Conservation (phyloP, 2,113 vertebrate species). For the Lutjanus erythropterus region DNA sequence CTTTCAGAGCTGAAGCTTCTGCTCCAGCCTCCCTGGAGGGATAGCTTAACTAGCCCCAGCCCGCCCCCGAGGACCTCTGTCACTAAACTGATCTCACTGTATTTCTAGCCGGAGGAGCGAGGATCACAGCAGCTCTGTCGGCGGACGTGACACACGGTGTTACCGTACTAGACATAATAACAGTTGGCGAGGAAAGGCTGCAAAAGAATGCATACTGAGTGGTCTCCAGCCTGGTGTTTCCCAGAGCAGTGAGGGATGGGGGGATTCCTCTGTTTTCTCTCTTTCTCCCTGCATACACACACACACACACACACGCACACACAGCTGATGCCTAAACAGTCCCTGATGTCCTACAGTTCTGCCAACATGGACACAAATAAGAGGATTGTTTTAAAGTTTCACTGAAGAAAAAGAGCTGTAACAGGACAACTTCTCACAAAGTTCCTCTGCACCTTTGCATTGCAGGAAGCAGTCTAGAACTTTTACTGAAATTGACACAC, state of each 20-base stretch:
- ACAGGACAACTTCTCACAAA: neutral
- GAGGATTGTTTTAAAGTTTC: neutral
- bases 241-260: constrained; percentile 19
- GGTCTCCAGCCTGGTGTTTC: constrained; percentile 41
- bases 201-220: constrained; percentile 27
- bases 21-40: neutral
- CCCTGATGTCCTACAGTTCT: constrained; percentile 31
- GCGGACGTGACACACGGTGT: constrained; percentile 6
- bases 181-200: constrained; percentile 10
- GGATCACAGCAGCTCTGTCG: neutral
- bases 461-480: neutral
- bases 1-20: constrained; percentile 15
- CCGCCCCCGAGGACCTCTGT: neutral
- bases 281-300: neutral
- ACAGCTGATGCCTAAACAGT: constrained; percentile 46
- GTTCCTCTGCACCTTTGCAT: neutral
- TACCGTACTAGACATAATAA: neutral
- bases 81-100: neutral
- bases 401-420: neutral
- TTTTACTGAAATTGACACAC: neutral
- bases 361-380: constrained; percentile 3
- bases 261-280: constrained; percentile 44
- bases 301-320: constrained; percentile 17
- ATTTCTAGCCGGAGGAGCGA: constrained; percentile 4
- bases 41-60: neutral